A percentile compares a stretch with the other conserved stretches of the same genome.
phyloP scores from a whole-genome alignment of 2,113 vertebrate species.

The Salvelinus fontinalis region DNA sequence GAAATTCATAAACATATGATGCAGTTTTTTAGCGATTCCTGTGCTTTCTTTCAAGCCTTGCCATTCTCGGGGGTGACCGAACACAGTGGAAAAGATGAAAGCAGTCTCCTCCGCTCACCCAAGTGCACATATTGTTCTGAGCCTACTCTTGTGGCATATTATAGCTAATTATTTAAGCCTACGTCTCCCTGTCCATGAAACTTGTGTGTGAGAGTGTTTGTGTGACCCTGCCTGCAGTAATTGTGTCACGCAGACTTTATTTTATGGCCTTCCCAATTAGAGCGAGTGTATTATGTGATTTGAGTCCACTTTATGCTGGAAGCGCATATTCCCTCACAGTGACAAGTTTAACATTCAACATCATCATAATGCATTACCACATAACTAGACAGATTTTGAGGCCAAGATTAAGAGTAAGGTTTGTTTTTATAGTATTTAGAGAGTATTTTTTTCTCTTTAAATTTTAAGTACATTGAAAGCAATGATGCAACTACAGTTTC shows the following conservation, averaged over 20 bases:
- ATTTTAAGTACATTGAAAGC: background rate
- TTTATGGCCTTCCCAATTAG: constrained; percentile 15
- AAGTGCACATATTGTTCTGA: constrained; percentile 34
- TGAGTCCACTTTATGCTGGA: constrained; percentile 4
- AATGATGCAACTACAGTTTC: background rate
- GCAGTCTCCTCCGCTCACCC: constrained; percentile 17
- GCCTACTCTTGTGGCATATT: constrained; percentile 31
- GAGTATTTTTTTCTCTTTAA: background rate
- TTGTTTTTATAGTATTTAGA: background rate
- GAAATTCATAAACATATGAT: constrained; percentile 34
- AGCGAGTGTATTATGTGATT: constrained; percentile 12
- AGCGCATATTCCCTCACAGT: background rate
- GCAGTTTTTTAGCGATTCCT: constrained; percentile 12
- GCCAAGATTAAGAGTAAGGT: background rate
- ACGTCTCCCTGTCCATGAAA: constrained; percentile 24
- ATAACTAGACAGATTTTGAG: too few species aligned
- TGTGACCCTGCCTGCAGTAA: constrained; percentile 25
- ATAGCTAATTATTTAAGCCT: constrained; percentile 38
- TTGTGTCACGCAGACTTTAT: constrained; percentile 31
- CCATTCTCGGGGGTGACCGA: constrained; percentile 17
- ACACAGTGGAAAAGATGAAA: constrained; percentile 28
- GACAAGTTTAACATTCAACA: background rate
- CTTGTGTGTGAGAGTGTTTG: constrained; percentile 9
- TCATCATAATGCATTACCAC: background rate
- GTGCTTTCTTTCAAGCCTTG: constrained; percentile 16